A percentile compares a stretch with the other conserved stretches of the same genome.
phyloP scores from a whole-genome alignment of 2,113 vertebrate genomes.

The Paracyprichromis sp. region DNA sequence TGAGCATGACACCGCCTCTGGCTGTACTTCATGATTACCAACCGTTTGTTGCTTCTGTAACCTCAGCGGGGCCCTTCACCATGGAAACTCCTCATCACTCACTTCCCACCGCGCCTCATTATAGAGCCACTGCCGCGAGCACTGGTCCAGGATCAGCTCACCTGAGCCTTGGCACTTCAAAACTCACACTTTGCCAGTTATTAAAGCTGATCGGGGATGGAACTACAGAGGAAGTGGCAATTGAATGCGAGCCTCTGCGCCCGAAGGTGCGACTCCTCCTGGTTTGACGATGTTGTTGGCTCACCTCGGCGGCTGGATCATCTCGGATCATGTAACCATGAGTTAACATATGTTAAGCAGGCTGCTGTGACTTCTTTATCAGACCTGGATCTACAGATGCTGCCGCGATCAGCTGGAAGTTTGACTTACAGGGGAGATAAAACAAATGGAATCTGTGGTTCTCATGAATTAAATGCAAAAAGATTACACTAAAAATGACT shows the following conservation, averaged over 20 bases:
- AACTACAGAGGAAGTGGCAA: not conserved
- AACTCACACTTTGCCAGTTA: conserved; percentile 16
- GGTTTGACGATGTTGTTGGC: not conserved
- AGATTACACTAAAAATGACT: not conserved
- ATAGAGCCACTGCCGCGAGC: conserved; percentile 6
- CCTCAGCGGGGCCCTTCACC: conserved; percentile 34
- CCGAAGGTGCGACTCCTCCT: not conserved
- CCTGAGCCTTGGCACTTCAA: not conserved
- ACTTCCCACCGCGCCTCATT: conserved; percentile 46
- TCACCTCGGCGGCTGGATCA: not conserved
- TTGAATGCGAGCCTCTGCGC: not conserved
- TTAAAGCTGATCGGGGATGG: conserved; percentile 41
- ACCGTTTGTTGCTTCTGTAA: conserved; percentile 4
- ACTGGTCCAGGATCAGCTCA: conserved; percentile 47
- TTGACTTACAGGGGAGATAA: not conserved
- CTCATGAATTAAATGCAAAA: not conserved
- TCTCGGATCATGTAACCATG: not conserved
- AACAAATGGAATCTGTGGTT: not conserved
- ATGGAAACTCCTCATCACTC: conserved; percentile 36
- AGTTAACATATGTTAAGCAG: not conserved
- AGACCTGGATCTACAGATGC: not conserved
- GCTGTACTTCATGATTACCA: conserved; percentile 60
- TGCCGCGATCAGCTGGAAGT: not conserved
- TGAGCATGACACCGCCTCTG: conserved; percentile 47
- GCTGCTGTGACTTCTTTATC: not conserved